Evolutionary conservation across 2,888 invertebrate species (phyloP).

Genomic region (Apocheima hispidaria): DNA sequence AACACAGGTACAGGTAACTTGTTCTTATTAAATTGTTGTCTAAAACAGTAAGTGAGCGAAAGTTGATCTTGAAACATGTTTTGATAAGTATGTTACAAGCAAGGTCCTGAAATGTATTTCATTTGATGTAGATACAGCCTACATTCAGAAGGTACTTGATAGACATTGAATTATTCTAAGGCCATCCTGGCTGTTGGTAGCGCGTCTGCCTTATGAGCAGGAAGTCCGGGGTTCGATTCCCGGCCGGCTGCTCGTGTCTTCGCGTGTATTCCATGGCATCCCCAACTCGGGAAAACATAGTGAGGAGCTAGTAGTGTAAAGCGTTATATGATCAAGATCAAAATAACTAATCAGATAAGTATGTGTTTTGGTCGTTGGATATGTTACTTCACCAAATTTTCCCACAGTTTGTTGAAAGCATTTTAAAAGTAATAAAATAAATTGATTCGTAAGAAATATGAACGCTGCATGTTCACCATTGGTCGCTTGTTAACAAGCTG

Average conservation of each 20-base stretch:
- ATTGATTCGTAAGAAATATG: background rate
- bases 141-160: background rate
- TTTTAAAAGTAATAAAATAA: slow-evolving; percentile 3
- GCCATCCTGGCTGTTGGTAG: too few relatives aligned
- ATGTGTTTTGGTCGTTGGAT: background rate
- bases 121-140: background rate
- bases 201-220: too few relatives aligned
- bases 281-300: too few relatives aligned
- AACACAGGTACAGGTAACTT: slow-evolving; percentile 10
- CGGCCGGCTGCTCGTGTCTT: too few relatives aligned
- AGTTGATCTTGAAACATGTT: slow-evolving; percentile 13
- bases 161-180: background rate
- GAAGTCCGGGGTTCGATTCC: too few relatives aligned
- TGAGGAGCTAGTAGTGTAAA: too few relatives aligned
- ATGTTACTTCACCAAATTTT: background rate
- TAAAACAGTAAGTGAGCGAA: slow-evolving; percentile 7
- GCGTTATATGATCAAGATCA: background rate
- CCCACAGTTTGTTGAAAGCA: slow-evolving; percentile 6
- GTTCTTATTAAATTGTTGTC: too few relatives aligned
- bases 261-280: too few relatives aligned
- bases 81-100: background rate
- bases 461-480: too few relatives aligned
- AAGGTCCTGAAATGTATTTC: slow-evolving; percentile 10
- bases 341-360: background rate
- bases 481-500: too few relatives aligned